Base-by-base conservation (phyloP, 2,888 invertebrate genomes). In the Cetonia aurata region DNA sequence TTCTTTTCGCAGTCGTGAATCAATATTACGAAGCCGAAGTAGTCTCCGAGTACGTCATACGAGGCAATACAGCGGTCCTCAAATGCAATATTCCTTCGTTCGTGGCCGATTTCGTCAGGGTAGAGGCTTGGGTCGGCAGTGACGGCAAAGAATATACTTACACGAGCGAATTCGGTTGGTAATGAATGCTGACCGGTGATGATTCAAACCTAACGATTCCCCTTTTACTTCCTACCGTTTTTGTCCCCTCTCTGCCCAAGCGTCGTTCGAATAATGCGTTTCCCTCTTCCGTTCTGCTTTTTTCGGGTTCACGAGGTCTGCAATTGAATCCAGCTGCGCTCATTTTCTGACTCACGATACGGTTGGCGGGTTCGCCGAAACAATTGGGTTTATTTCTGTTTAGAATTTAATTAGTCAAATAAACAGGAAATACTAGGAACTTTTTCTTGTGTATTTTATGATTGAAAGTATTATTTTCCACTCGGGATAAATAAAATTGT, bases 31-130 rank as follows among this genome's bases (percentile, higher is more conserved):
- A 95, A 85, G 93, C 94, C 50, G 95, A 95, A 86, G 84, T 85
- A 77, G 93, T 95, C 76, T 94, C 95, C 74, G 95, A 96, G 83
- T 95, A 95, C 85, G 95, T 95, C 52, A 95, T 96, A 78, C 89
- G 92, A 77, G 95, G 95, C 66, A 96, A 96, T 83, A 92, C 94
- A 37, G 95, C 95, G 10, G 92, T 95, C 69, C 86, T 96, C 55
- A 95, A 95, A 85, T 96, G 95, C 86, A 94, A 93, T 80, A 95
- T 96, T 79, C 95, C 96, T 33, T 94, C 94, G 75, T 96, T 95
- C 84, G 94, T 95, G 71, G 92, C 94, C 53, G 96, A 96, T 87
- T 96, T 96, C 85, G 94, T 97, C 65, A 91, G 91, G 83, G 96
- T 97, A 66, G 92, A 93, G 82, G 92, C 93, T 74, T 96, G 95